Conservation (phyloP, 1,140 invertebrate genomes). For the Drosophila nasuta region DNA sequence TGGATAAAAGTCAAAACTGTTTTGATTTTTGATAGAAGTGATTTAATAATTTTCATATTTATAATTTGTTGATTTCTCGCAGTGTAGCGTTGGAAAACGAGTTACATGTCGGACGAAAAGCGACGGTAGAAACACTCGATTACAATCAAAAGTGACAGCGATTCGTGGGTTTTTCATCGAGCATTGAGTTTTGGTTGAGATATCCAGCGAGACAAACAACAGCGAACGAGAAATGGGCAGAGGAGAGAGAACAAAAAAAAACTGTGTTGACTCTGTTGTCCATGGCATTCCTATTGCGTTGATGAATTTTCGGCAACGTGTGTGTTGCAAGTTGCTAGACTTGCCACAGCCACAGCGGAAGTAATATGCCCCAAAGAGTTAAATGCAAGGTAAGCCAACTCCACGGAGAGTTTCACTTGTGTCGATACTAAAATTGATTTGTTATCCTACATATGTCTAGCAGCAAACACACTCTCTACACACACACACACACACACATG, state of each 20-base stretch:
- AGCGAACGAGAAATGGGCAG: not conserved
- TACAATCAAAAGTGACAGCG: constrained; percentile 82
- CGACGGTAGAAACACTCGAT: constrained; percentile 74
- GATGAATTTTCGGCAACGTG: constrained; percentile 6
- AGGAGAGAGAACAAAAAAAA: not conserved
- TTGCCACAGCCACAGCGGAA: constrained; percentile 54
- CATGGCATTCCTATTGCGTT: constrained; percentile 17
- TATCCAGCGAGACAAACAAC: not conserved
- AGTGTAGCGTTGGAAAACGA: constrained; percentile 18
- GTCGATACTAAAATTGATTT: constrained; percentile 73
- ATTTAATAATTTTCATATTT: too few relatives aligned
- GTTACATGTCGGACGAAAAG: constrained; percentile 25
- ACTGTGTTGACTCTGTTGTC: constrained; percentile 7
- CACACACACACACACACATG: too few relatives aligned
- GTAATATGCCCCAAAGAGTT: constrained; percentile 68
- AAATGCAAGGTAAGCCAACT: constrained; percentile 14
- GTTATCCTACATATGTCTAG: constrained; percentile 77
- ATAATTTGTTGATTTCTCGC: not conserved
- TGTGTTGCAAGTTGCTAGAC: constrained; percentile 2
- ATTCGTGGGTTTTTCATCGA: constrained; percentile 39
- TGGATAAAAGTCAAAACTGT: too few relatives aligned
- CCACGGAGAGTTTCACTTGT: not conserved
- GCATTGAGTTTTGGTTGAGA: constrained; percentile 21
- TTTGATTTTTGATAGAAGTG: too few relatives aligned
- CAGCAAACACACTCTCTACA: constrained; percentile 21